Conservation (phyloP, 2,888 invertebrate species). For the Rhimphoctona megacephalus region DNA sequence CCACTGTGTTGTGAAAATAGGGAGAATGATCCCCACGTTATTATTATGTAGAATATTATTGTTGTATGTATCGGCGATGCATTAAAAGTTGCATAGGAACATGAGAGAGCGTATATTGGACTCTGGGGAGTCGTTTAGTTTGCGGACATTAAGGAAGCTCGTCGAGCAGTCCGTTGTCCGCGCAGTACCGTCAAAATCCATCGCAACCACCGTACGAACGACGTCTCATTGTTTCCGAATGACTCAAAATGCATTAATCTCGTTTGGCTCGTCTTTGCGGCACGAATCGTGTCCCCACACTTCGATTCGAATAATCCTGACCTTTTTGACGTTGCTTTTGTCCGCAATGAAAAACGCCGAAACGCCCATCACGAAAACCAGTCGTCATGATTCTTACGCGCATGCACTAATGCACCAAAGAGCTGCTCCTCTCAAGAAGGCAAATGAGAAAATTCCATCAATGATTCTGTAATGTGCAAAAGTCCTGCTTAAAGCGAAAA, state of each 20-base stretch:
- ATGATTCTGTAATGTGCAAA: neutral
- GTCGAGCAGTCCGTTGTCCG: neutral
- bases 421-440: neutral
- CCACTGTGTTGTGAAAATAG: constrained; percentile 68
- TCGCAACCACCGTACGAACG: constrained; percentile 15
- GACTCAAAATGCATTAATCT: constrained; percentile 75
- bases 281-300: constrained; percentile 35
- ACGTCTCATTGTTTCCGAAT: constrained; percentile 71
- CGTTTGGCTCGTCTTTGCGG: constrained; percentile 67
- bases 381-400: constrained; percentile 33
- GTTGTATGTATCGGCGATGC: neutral
- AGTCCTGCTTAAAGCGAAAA: neutral
- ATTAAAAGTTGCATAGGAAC: constrained; percentile 21
- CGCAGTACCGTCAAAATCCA: constrained; percentile 24
- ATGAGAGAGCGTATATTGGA: constrained; percentile 70
- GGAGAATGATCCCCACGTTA: constrained; percentile 60
- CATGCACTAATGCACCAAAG: neutral
- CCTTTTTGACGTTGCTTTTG: constrained; percentile 32
- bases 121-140: constrained; percentile 72
- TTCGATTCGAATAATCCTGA: constrained; percentile 12
- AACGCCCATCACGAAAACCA: constrained; percentile 68
- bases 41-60: constrained; percentile 35
- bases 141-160: neutral
- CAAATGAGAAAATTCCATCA: neutral
- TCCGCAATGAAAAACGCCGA: constrained; percentile 61